Conservation (phyloP, 1,140 invertebrate genomes). For the Cherax destructor region DNA sequence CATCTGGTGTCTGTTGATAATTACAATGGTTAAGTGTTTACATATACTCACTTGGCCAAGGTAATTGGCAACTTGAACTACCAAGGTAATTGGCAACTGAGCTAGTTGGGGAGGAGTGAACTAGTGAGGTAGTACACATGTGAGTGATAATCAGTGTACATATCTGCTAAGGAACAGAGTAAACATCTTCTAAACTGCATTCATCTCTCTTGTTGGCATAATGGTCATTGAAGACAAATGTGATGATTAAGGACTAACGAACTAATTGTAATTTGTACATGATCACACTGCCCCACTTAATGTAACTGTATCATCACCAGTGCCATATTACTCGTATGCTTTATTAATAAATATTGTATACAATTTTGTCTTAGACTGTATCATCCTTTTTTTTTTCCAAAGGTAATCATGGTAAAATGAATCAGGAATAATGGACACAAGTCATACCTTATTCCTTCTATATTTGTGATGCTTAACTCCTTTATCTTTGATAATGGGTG, state of each 20-base stretch:
- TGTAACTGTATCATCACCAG: conserved; percentile 33
- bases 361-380: conserved; percentile 24
- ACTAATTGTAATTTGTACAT: neutral
- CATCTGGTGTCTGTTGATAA: neutral
- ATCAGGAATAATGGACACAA: too few species aligned
- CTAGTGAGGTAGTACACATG: neutral
- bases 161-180: neutral
- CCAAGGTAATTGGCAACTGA: neutral
- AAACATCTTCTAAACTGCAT: neutral
- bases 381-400: conserved; percentile 22
- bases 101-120: neutral
- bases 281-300: neutral
- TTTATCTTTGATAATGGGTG: too few species aligned
- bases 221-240: neutral
- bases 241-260: neutral
- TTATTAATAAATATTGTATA: conserved; percentile 45
- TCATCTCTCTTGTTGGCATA: neutral
- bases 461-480: too few species aligned
- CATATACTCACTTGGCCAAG: too few species aligned
- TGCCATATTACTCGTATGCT: conserved; percentile 43
- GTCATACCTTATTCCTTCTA: too few species aligned
- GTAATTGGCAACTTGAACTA: neutral
- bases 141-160: neutral
- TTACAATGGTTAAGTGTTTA: neutral
- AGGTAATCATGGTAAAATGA: neutral